Base-by-base conservation (phyloP, 2,113 vertebrate genomes). In the Porphyrio hochstetteri region DNA sequence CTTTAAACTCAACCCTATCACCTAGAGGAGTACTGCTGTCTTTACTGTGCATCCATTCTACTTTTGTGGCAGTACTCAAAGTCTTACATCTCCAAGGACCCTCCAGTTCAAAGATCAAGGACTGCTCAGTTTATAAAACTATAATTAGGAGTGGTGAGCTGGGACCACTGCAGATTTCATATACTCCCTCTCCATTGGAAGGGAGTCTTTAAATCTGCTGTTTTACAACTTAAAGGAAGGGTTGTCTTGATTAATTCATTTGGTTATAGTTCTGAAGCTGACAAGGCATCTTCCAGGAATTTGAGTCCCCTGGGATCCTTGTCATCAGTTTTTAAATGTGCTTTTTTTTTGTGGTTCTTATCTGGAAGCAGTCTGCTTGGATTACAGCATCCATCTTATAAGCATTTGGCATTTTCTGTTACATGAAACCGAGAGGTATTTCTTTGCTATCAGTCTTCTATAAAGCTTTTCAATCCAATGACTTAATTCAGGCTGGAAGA, bases 131-230 rank as follows among this genome's bases (percentile, higher is more conserved):
- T 97, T 98, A 98, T 98, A 97, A 98, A 97, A 96, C 24, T 90
- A 44, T 92, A 97, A 97, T 98, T 97, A 98, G 97, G 93, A 96
- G 90, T 59, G 76, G 86, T 95, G 95, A 98, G 91, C 95, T 96
- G 96, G 97, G 96, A 97, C 96, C 87, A 88, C 55, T 94, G 96
- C 95, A 87, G 95, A 88, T 97, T 98, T 98, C 98, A 98, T 98
- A 60, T 95, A 98, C 97, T 98, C 80, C 79, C 46, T 95, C 70
- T 95, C 85, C 87, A 82, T 78, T 96, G 98, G 96, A 96, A 96
- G 75, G 79, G 94, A 98, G 97, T 98, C 96, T 90, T 97, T 98
- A 98, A 98, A 98, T 98, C 97, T 98, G 88, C 89, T 92, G 13
- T 29, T 98, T 98, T 98, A 98, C 95, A 97, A 93, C 96, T 97